Evolutionary conservation across 2,797 vertebrate genomes (phyloP).

Genomic region (Gallinago nigripennis): DNA sequence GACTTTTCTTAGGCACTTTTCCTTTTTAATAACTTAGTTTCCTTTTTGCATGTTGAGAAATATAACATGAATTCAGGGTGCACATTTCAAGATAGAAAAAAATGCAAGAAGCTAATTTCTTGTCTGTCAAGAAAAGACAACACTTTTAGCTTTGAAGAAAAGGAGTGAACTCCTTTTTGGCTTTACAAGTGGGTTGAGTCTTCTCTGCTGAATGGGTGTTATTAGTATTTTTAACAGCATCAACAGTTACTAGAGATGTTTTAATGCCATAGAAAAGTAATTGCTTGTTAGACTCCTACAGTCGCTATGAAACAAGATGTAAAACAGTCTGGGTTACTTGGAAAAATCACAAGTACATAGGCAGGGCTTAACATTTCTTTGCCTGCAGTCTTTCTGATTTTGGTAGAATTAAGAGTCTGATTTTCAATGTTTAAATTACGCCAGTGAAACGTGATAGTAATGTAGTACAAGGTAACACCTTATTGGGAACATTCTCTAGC

Average conservation of each 20-base stretch:
- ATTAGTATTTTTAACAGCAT: constrained; percentile 37
- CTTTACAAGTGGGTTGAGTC: not conserved
- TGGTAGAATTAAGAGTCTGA: not conserved
- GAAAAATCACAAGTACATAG: not conserved
- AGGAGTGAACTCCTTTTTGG: not conserved
- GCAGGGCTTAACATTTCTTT: not conserved
- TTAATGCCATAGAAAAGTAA: not conserved
- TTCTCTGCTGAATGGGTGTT: not conserved
- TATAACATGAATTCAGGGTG: not conserved
- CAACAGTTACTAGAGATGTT: not conserved
- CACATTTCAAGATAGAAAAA: not conserved
- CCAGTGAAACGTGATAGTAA: not conserved
- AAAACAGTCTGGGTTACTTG: not conserved
- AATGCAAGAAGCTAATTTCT: not conserved
- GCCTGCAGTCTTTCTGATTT: not conserved
- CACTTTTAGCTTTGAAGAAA: not conserved
- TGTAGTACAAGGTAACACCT: not conserved
- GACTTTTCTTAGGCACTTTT: not conserved
- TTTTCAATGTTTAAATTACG: not conserved
- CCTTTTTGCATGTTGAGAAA: not conserved
- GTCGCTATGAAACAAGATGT: not conserved
- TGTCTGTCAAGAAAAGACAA: not conserved
- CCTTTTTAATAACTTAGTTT: not conserved
- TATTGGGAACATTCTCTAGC: not conserved
- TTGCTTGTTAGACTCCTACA: constrained; percentile 23